phyloP scores from a whole-genome alignment of 2,113 vertebrate genomes.

The Vireo altiloquus region DNA sequence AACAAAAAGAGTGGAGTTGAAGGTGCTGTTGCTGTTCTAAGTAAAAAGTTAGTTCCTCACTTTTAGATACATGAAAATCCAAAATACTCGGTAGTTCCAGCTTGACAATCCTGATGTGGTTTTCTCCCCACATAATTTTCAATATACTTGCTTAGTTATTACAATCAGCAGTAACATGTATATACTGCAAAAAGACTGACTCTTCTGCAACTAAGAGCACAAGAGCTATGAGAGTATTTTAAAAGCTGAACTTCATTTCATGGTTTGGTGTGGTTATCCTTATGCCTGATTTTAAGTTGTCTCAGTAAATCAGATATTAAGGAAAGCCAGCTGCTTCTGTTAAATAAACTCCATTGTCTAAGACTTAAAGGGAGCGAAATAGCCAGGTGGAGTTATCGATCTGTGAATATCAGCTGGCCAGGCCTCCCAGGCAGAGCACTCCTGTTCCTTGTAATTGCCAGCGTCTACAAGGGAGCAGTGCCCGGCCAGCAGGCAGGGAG shows the following conservation, averaged over 20 bases:
- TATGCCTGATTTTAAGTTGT: background rate
- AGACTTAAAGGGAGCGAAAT: background rate
- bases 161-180: background rate
- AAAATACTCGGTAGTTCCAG: background rate
- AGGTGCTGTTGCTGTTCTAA: background rate
- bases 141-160: background rate
- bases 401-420: slow-evolving; percentile 33
- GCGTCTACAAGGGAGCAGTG: background rate
- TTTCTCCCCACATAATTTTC: background rate
- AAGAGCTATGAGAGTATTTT: background rate
- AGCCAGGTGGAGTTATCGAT: slow-evolving; percentile 67
- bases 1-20: background rate
- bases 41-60: too few relatives aligned
- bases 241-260: background rate
- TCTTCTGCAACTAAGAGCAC: background rate
- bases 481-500: background rate
- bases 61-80: background rate
- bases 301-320: slow-evolving; percentile 1
- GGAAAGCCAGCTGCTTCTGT: slow-evolving; percentile 33
- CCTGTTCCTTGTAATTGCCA: background rate
- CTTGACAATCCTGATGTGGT: background rate
- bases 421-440: background rate
- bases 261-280: background rate
- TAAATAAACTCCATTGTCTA: slow-evolving; percentile 53
- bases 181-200: background rate